Evolutionary conservation across 2,113 vertebrate species (phyloP).

Genomic region (Polyodon spathula): DNA sequence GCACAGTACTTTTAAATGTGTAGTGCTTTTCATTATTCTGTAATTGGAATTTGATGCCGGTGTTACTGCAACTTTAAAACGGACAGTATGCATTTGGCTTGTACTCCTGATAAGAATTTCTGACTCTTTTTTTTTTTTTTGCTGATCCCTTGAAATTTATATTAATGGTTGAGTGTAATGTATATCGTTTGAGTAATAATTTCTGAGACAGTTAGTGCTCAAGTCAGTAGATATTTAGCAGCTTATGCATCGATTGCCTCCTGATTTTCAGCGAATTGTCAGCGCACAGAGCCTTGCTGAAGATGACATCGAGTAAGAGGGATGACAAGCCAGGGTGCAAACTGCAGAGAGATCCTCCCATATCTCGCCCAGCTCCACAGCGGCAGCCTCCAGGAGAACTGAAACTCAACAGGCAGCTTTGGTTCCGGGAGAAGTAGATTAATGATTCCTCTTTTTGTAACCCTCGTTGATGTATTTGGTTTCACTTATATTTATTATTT

Average conservation of each 20-base stretch:
- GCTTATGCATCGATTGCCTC: not conserved
- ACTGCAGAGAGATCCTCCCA: not conserved
- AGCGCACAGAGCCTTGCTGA: conserved; percentile 73
- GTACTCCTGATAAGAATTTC: too few species aligned
- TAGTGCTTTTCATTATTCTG: too few species aligned
- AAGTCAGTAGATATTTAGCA: not conserved
- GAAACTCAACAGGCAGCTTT: not conserved
- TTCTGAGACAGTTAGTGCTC: not conserved
- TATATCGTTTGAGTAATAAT: too few species aligned
- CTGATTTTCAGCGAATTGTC: conserved; percentile 67
- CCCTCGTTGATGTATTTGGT: not conserved
- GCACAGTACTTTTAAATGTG: too few species aligned
- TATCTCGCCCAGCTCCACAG: not conserved
- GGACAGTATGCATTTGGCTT: too few species aligned
- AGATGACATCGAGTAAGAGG: conserved; percentile 77
- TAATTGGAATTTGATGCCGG: too few species aligned
- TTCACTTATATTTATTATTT: not conserved
- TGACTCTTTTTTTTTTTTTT: too few species aligned
- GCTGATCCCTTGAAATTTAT: too few species aligned
- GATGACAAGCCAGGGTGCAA: not conserved
- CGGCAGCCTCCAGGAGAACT: not conserved
- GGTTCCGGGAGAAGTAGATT: not conserved
- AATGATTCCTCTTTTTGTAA: not conserved
- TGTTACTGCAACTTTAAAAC: too few species aligned
- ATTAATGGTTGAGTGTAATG: too few species aligned